Evolutionary conservation across 2,888 invertebrate genomes (phyloP), one percentile per base, ranked within the genome.

Genomic region (Pristionchus arcanus): DNA sequence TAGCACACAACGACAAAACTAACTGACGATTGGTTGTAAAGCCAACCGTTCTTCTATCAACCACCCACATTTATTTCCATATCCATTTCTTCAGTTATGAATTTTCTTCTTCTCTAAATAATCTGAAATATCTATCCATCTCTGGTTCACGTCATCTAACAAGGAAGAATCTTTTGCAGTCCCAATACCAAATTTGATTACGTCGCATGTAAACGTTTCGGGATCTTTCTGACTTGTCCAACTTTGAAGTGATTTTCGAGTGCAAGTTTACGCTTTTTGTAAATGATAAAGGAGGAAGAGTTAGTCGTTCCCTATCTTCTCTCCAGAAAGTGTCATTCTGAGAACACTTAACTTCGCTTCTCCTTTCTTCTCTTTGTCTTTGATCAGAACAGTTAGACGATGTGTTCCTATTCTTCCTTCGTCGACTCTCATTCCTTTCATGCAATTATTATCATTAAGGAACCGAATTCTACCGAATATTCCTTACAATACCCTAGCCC

Each of bases 351-450:
- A 7, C 4, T 28, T n/a, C 28, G 34, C 71, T 34, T 66, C 66
- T 66, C 66, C 34, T 71, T 34, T 71, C 71, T 71, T 71, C 71
- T 71, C 71, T 71, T 71, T 71, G 71, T 71, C 71, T 71, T 71
- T 34, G 31, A 71, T 34, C 71, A 34, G 34, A 34, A 71, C 71
- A 13, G 25, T 28, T 28, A 71, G 19, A 13, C 28, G 28, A 31
- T 71, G 34, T 68, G n/a, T 66, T 28, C 19, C n/a, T 28, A 66
- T 25, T 28, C 28, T 28, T 19, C 21, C 74, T 68, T 74, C 34
- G 15, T 21, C 16, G 34, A 16, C 74, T 16, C 21, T 19, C n/a
- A 4, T 74, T 28, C n/a, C 68, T 68, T 31, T 25, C 68, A 13
- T 19, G 34, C 74, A 11, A n/a, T 74, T 68, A 16, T 66, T 66